Evolutionary conservation across 2,797 vertebrate species (phyloP).

Genomic region (Ara ararauna): DNA sequence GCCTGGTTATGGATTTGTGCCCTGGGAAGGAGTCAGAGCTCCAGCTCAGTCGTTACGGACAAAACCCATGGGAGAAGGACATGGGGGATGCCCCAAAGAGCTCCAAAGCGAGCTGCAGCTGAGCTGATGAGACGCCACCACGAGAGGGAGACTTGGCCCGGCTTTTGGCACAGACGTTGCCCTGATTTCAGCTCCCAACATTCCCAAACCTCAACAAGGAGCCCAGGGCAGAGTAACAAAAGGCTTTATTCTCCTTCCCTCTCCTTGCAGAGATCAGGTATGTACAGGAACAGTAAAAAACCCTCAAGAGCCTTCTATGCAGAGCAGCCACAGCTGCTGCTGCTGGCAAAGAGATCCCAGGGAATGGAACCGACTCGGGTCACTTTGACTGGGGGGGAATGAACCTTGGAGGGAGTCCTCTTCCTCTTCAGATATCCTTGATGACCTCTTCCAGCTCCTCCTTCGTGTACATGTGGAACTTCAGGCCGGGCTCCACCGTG

Average conservation of each 20-base stretch:
- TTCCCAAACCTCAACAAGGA: not conserved
- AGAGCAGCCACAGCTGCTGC: conserved; percentile 29
- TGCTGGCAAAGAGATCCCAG: conserved; percentile 67
- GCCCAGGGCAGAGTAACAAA: not conserved
- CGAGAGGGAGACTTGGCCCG: conserved; percentile 50
- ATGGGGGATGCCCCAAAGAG: not conserved
- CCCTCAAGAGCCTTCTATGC: conserved; percentile 50
- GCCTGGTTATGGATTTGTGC: not conserved
- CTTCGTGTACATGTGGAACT: conserved; percentile 99
- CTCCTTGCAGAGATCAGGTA: conserved; percentile 73
- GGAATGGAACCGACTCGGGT: conserved; percentile 54
- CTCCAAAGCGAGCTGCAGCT: not conserved
- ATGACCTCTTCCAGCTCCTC: conserved; percentile 99
- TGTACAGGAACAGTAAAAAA: conserved; percentile 80
- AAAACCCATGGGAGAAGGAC: not conserved
- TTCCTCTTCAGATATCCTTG: conserved; percentile 90
- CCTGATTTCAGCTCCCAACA: not conserved
- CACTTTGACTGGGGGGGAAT: not conserved
- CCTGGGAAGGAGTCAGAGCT: not conserved
- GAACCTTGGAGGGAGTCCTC: conserved; percentile 20
- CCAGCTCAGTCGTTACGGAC: rapidly evolving
- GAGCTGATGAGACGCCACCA: not conserved
- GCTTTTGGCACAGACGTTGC: not conserved
- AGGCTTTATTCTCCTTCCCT: conserved; percentile 73
- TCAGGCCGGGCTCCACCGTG: conserved; percentile 94